Conservation (phyloP, 2,797 vertebrate species). For the Thunnus albacares region DNA sequence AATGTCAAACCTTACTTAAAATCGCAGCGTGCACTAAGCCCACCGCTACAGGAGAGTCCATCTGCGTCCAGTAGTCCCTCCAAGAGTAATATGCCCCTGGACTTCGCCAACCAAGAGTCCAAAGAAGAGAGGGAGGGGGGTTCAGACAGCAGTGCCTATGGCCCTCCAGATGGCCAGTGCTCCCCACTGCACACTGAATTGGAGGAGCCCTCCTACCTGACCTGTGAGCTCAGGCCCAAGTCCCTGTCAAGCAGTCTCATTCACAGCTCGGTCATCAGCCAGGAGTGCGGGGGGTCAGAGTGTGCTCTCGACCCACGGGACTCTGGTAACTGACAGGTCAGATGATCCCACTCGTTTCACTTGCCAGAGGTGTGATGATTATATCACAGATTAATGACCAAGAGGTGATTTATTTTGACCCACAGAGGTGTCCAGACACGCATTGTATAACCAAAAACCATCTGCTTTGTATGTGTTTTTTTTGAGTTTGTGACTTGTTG, state of each 20-base stretch:
- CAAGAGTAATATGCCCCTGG: slow-evolving; percentile 91
- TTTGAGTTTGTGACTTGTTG: slow-evolving; percentile 82
- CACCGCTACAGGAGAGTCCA: slow-evolving; percentile 94
- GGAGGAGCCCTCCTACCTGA: slow-evolving; percentile 92
- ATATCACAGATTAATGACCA: slow-evolving; percentile 71
- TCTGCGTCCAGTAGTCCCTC: slow-evolving; percentile 93
- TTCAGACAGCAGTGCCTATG: slow-evolving; percentile 91
- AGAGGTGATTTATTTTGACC: slow-evolving; percentile 73
- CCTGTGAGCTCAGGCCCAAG: slow-evolving; percentile 92
- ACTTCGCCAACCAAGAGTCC: slow-evolving; percentile 91
- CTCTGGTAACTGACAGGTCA: slow-evolving; percentile 89
- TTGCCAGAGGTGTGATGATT: slow-evolving; percentile 83
- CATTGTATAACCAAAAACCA: slow-evolving; percentile 87
- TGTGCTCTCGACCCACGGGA: slow-evolving; percentile 91
- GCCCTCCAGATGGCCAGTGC: slow-evolving; percentile 93
- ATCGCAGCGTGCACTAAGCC: slow-evolving; percentile 97
- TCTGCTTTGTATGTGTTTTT: slow-evolving; percentile 80
- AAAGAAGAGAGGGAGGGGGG: slow-evolving; percentile 90
- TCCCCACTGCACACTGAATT: slow-evolving; percentile 93
- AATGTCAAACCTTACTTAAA: slow-evolving; percentile 99
- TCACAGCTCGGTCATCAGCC: slow-evolving; percentile 90
- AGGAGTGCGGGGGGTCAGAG: slow-evolving; percentile 92
- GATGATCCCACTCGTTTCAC: slow-evolving; percentile 64
- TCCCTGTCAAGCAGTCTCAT: slow-evolving; percentile 93
- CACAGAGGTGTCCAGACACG: slow-evolving; percentile 76